Evolutionary conservation across 2,888 invertebrate genomes (phyloP), one percentile per base, ranked within the genome.

Genomic region (Cyclophora albipunctata): DNA sequence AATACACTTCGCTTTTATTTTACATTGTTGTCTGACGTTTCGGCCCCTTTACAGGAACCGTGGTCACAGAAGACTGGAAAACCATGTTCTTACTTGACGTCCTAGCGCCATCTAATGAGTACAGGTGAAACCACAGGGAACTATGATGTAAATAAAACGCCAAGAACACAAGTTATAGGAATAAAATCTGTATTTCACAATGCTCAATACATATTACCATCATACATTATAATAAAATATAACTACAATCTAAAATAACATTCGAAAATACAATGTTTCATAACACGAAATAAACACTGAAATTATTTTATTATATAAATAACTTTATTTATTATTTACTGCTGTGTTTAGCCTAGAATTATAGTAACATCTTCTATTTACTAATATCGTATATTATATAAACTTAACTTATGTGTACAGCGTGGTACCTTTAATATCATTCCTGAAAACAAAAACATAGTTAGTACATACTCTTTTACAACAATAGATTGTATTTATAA

Each of bases 131-230:
- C 2, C 20, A 20, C 20, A 20, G 20, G 20, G 20, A 20, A 20
- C 2, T 20, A 20, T 20, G 3, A 45, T 4, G 34, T 20, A 37
- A 34, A 5, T 37, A 5, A 70, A 80, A 76, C 43, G 4, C 7
- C 42, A 43, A 43, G 33, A 34, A 34, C 37, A 63, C 68, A 78
- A 78, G 73, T 82, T 20, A 82, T 78, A 81, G 74, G 81, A 86
- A 86, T 86, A 86, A 84, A 87, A 83, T 85, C 86, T 88, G 84
- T 88, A 86, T 84, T 84, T 81, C 77, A 82, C 77, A 79, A 73
- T 81, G 71, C 75, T 80, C 68, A 81, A 83, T 85, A 84, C 82
- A 84, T 77, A 77, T 78, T 43, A 81, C 78, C 67, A 51, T 50
- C 46, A 34, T 52, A 59, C 65, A 47, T 54, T 57, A 81, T 85